Evolutionary conservation across 2,797 vertebrate species (phyloP).

Genomic region (Pempheris klunzingeri): DNA sequence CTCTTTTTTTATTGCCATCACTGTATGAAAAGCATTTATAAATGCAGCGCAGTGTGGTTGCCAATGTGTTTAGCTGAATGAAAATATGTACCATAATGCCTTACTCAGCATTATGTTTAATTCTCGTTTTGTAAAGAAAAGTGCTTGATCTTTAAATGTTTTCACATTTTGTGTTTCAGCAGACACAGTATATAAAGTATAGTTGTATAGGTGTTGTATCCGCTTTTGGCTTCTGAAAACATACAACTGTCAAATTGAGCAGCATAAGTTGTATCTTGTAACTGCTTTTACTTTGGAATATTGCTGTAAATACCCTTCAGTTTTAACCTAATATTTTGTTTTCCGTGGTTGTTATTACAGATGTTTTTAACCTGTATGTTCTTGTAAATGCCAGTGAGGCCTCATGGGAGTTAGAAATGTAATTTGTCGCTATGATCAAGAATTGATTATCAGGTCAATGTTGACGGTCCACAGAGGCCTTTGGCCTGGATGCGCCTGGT

Average conservation of each 20-base stretch:
- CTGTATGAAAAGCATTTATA: slow-evolving; percentile 21
- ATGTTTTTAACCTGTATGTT: slow-evolving; percentile 10
- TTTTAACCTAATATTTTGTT: slow-evolving; percentile 24
- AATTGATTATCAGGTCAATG: not conserved
- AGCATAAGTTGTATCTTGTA: slow-evolving; percentile 7
- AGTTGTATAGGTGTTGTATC: slow-evolving; percentile 28
- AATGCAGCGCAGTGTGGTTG: slow-evolving; percentile 22
- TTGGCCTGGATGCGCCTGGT: not conserved
- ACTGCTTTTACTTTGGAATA: slow-evolving; percentile 36
- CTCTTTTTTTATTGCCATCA: slow-evolving; percentile 4
- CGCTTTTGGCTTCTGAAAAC: slow-evolving; percentile 34
- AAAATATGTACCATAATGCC: slow-evolving; percentile 59
- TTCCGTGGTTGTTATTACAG: slow-evolving; percentile 7
- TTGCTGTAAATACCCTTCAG: slow-evolving; percentile 14
- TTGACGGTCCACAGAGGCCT: not conserved
- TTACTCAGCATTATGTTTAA: slow-evolving; percentile 50
- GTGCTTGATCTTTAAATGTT: slow-evolving; percentile 30
- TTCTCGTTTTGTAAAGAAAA: slow-evolving; percentile 37
- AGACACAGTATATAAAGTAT: slow-evolving; percentile 22
- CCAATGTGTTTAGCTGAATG: slow-evolving; percentile 34
- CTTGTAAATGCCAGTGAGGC: slow-evolving; percentile 36
- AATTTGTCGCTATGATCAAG: slow-evolving; percentile 12
- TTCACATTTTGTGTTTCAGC: slow-evolving; percentile 32
- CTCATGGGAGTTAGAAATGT: slow-evolving; percentile 8
- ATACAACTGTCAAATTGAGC: slow-evolving; percentile 9